Base-by-base conservation (phyloP, 1,140 invertebrate genomes). In the Bombus sibiricus region DNA sequence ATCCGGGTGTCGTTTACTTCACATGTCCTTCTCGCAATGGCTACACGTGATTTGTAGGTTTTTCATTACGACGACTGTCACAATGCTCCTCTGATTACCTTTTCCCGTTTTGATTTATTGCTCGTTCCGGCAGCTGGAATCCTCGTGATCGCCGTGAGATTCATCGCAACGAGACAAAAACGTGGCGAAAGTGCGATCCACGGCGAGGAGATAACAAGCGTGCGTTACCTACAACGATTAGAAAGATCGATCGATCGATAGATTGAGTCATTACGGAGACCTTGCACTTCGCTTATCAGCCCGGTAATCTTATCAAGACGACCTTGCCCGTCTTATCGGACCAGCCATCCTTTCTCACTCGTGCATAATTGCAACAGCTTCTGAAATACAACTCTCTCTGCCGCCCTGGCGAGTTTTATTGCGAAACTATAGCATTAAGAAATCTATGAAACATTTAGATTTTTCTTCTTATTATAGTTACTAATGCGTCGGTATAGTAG, bases 21-120 rank as follows among this genome's bases (percentile, higher is more conserved):
- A 2, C 0, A 3, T 0, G 0, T 15, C 0, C 0, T 0, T 0
- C 18, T 0, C 0, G 1, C 6, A 22, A 0, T 1, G 1, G 1
- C 0, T 0, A 1, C 18, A 66, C 28, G 37, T 71, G n/a, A 28
- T n/a, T 22, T 25, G 32, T 47, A 9, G 39, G 53, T 53, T 69
- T 84, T 79, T 72, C 82, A 22, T 71, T 72, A 79, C 39, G 37
- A 12, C 13, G 1, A 34, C 1, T 62, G 74, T 79, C 43, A 71
- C 53, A 37, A 84, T 47, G 53, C 66, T 43, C n/a, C 39, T 79
- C 66, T 47, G 9, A 84, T 72, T 84, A 84, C 53, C 68, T 76
- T 59, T 79, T 37, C n/a, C 25, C 43, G 37, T 64, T 64, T 62
- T 72, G 76, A 84, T 72, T 62, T 84, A 84, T 79, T 43, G 82